Percentiles rank a stretch among this genome's conserved stretches.
Evolutionary conservation across 1,140 invertebrate genomes (phyloP).

Genomic region (Elymnias hypermnestra): DNA sequence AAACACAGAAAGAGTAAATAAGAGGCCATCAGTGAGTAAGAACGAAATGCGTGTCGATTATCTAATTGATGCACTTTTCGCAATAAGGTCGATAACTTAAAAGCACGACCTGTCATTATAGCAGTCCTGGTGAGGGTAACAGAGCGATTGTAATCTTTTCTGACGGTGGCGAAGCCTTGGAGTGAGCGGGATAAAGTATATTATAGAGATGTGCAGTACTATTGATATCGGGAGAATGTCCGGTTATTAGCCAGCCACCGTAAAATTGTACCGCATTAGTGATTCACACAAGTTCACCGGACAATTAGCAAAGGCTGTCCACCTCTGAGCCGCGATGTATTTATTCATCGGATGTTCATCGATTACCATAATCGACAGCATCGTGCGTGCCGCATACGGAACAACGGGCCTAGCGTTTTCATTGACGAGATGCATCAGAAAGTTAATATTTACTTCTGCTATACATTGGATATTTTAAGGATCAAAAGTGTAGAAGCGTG

Average conservation of each 20-base stretch:
- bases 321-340: constrained; percentile 65
- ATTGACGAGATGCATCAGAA: constrained; percentile 54
- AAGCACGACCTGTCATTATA: not conserved
- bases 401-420: constrained; percentile 43
- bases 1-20: constrained; percentile 49
- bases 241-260: constrained; percentile 32
- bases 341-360: constrained; percentile 72
- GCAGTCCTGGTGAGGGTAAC: no score
- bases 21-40: constrained; percentile 40
- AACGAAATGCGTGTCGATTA: constrained; percentile 24
- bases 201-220: constrained; percentile 9
- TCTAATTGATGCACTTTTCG: constrained; percentile 23
- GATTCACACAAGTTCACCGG: constrained; percentile 65
- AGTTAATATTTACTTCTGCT: constrained; percentile 4
- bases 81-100: constrained; percentile 18
- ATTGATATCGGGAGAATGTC: constrained; percentile 42
- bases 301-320: constrained; percentile 74
- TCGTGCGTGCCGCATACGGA: constrained; percentile 60
- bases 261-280: constrained; percentile 56
- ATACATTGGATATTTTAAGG: not conserved
- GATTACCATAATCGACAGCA: constrained; percentile 71
- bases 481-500: not conserved
- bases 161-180: no score
- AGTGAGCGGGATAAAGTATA: no score
- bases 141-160: not conserved